These are phyloP conservation scores for Drosophila melanocephala DNA, from an alignment of 2,888 invertebrate species.

Conservation along the genomic window DNA sequence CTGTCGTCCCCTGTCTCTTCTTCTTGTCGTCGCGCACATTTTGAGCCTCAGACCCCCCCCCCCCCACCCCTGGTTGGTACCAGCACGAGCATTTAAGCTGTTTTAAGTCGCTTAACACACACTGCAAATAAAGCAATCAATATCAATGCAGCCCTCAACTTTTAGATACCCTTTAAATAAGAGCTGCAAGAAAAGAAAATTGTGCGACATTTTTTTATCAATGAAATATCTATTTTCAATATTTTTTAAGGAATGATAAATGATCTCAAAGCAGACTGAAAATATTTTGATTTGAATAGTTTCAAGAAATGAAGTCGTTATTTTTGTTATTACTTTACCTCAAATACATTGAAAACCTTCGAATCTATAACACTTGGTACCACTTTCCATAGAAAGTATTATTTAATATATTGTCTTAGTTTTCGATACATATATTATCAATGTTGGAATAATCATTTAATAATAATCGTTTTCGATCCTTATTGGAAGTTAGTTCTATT, in stretches of 20 bases:
- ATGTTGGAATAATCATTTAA: no score
- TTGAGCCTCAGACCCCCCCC: constrained; percentile 1
- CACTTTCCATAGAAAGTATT: no score
- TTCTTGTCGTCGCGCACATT: constrained; percentile 31
- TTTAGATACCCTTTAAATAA: constrained; percentile 35
- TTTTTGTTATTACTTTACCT: neutral
- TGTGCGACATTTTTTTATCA: fast-evolving
- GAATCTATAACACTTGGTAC: no score
- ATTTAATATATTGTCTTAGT: no score
- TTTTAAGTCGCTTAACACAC: constrained; percentile 68
- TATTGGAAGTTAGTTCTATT: no score
- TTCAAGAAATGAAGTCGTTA: neutral
- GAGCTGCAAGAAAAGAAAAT: neutral
- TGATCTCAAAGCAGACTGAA: neutral
- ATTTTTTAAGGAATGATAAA: neutral
- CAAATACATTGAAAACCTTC: neutral
- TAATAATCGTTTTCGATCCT: no score
- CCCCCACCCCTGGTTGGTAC: constrained; percentile 10
- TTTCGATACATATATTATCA: no score
- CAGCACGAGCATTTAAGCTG: constrained; percentile 65
- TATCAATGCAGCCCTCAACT: neutral
- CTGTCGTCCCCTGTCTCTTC: neutral
- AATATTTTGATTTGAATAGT: neutral
- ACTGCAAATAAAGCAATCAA: constrained; percentile 56
- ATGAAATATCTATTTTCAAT: neutral